Evolutionary conservation across 2,113 vertebrate genomes (phyloP).

Genomic region (Eonycteris spelaea): DNA sequence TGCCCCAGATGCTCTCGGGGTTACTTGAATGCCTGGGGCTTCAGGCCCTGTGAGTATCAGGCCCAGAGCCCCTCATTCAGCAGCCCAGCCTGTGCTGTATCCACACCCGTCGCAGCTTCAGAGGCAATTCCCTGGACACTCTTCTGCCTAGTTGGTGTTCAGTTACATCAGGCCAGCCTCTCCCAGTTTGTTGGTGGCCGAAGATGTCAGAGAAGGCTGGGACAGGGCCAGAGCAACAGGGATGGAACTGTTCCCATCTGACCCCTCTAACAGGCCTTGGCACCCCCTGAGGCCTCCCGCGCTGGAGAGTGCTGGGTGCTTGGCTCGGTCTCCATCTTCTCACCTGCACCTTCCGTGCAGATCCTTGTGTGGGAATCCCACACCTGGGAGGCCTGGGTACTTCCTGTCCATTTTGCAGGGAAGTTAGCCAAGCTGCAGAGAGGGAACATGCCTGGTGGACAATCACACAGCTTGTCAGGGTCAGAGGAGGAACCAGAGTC

Average conservation of each 20-base stretch:
- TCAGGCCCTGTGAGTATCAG: background rate
- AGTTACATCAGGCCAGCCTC: background rate
- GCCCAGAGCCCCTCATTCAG: background rate
- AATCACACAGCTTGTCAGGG: background rate
- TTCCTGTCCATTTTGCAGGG: background rate
- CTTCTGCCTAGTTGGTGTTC: background rate
- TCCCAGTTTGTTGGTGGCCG: background rate
- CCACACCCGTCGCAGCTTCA: background rate
- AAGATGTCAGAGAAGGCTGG: background rate
- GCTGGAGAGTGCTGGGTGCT: rapidly evolving
- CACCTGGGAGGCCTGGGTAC: background rate
- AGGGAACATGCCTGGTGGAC: background rate
- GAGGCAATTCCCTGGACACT: background rate
- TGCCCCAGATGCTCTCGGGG: background rate
- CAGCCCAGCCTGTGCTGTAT: background rate
- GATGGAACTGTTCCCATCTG: rapidly evolving
- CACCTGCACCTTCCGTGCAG: background rate
- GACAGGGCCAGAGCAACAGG: background rate
- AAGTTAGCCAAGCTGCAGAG: background rate
- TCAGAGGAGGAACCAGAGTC: background rate
- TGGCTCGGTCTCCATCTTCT: background rate
- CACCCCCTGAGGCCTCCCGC: background rate
- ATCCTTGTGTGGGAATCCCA: background rate
- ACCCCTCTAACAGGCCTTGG: rapidly evolving
- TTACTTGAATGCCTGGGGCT: background rate